Conservation (phyloP, 37 sponge, comb jelly and placozoan genomes). For the Hexactinellida sp. region DNA sequence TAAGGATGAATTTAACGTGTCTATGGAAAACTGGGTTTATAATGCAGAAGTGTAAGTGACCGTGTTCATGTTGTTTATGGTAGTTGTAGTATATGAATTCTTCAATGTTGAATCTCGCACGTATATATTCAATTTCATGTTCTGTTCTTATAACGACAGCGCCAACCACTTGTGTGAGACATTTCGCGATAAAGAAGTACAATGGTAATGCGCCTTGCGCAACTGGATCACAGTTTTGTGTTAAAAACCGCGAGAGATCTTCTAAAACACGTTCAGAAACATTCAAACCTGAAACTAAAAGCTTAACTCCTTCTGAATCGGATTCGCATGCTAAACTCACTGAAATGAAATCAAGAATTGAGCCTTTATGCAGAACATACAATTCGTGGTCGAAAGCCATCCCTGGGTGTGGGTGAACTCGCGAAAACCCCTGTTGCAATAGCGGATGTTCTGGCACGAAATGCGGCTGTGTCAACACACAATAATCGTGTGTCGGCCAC, state of each 20-base stretch:
- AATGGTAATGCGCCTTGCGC: constrained; percentile 59
- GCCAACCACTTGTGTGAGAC: constrained; percentile 68
- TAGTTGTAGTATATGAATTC: constrained; percentile 83
- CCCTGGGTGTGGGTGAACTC: background rate
- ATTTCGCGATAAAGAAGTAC: constrained; percentile 52
- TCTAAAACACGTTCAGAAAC: background rate
- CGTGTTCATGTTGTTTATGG: constrained; percentile 67
- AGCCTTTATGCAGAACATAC: background rate
- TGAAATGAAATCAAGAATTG: background rate
- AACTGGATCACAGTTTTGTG: background rate
- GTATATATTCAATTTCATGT: constrained; percentile 60
- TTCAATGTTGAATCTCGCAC: constrained; percentile 86
- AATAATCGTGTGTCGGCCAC: constrained; percentile 82
- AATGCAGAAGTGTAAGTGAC: constrained; percentile 61
- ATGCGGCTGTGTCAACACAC: constrained; percentile 70
- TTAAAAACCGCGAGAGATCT: background rate
- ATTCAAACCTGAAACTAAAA: background rate
- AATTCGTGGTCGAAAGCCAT: background rate
- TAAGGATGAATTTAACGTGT: constrained; percentile 70
- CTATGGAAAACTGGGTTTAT: constrained; percentile 68
- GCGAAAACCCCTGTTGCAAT: constrained; percentile 20
- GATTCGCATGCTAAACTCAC: background rate
- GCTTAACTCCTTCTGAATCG: background rate
- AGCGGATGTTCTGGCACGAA: constrained; percentile 66
- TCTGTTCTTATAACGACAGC: constrained; percentile 59